Evolutionary conservation across 2,113 vertebrate species (phyloP).

Genomic region (Sapajus apella): DNA sequence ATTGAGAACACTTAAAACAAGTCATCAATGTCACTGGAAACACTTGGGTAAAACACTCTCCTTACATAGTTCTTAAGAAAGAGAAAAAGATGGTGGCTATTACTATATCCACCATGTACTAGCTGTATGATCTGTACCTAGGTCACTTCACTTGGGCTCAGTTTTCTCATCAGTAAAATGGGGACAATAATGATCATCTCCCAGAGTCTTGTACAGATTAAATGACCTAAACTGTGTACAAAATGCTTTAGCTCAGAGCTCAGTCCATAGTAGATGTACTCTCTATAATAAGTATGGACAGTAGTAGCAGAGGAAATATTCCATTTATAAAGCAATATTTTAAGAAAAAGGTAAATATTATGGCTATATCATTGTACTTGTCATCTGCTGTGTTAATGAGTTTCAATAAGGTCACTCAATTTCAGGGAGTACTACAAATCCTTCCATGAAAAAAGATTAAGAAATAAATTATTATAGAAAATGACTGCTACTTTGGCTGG

Average conservation of each 20-base stretch:
- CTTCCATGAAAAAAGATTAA: background rate
- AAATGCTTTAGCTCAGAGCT: background rate
- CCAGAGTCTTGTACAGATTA: background rate
- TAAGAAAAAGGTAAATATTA: background rate
- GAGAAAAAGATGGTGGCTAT: background rate
- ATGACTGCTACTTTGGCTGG: background rate
- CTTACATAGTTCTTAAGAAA: background rate
- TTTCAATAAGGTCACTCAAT: background rate
- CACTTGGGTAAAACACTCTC: background rate
- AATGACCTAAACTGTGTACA: background rate
- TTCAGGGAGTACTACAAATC: background rate
- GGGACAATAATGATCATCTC: background rate
- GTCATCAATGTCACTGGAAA: background rate
- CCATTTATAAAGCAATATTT: background rate
- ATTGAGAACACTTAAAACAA: background rate
- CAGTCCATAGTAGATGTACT: background rate
- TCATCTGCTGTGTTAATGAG: background rate
- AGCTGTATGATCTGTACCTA: background rate
- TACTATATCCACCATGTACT: background rate
- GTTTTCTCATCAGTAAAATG: background rate
- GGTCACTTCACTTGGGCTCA: background rate
- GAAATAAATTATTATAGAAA: background rate
- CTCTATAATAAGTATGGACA: background rate
- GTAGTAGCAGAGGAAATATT: background rate
- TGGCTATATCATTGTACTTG: background rate